Base-by-base conservation (phyloP, 2,113 vertebrate species). In the Tachycineta bicolor region DNA sequence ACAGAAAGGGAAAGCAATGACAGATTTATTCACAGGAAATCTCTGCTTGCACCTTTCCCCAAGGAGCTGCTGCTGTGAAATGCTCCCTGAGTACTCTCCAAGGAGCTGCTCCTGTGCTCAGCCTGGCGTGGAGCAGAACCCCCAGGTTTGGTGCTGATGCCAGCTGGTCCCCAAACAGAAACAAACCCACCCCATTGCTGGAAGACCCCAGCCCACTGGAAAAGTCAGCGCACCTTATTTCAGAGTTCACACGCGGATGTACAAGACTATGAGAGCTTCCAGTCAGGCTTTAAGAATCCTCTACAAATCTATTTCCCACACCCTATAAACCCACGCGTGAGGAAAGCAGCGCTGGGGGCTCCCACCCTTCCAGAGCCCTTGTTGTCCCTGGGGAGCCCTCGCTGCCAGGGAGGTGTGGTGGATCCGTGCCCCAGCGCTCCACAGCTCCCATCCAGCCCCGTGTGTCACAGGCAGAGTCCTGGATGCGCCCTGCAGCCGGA, bases 401-500 rank as follows among this genome's bases (percentile, higher is more conserved):
- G 28, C 18, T 3, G 8, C 16, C 19, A 0, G 12, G 5, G 65
- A 3, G 3, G 2, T 1, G 25, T 31, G 3, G 68, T 2, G 43
- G 21, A 26, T 23, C 29, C 67, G 23, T 23, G n/a, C 4, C 50
- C 49, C 2, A 23, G 4, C 20, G 7, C 60, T n/a, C 5, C 87
- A 0, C 1, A 0, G 31, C 50, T 46, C n/a, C 46, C 8, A 0
- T 1, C 1, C 6, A 11, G 9, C 50, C 16, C 11, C 1, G 1
- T 2, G 0, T 26, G 53, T 2, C 39, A 4, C 20, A 1, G 2
- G 58, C 46, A 34, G 31, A 43, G 14, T 22, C 67, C 41, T 0
- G 8, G 29, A 3, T 6, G 33, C 5, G 6, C n/a, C 65, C 78
- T 6, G 34, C 1, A 0, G 79, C 67, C 23, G 62, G 23, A 6